A percentile compares a stretch with the other conserved stretches of the same genome.
Conservation (phyloP, 2,113 vertebrate species). For the Poicephalus gulielmi region DNA sequence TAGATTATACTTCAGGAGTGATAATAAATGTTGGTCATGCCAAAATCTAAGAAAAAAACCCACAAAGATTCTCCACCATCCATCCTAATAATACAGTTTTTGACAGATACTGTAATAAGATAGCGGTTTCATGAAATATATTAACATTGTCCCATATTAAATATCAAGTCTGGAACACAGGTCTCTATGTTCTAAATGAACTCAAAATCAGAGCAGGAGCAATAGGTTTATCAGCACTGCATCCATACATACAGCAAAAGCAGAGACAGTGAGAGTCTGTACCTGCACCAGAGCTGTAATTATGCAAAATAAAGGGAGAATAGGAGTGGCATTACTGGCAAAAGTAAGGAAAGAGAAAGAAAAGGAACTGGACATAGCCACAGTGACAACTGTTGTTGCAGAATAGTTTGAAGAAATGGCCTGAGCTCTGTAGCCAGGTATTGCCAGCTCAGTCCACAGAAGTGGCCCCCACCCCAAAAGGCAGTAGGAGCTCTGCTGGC, state of each 20-base stretch:
- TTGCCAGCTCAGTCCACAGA: background rate
- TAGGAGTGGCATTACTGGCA: background rate
- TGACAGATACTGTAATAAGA: background rate
- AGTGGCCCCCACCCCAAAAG: background rate
- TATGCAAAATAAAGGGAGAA: background rate
- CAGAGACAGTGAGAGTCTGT: background rate
- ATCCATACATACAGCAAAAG: background rate
- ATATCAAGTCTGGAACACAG: background rate
- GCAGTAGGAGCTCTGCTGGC: background rate
- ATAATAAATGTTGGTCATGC: constrained; percentile 42
- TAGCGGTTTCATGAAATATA: background rate
- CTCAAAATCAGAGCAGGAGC: background rate
- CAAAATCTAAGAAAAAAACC: constrained; percentile 35
- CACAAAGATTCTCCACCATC: background rate
- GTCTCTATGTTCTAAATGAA: background rate
- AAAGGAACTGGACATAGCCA: background rate
- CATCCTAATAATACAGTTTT: background rate
- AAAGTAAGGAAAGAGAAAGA: background rate
- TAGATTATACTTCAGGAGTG: constrained; percentile 26
- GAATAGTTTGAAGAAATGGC: background rate
- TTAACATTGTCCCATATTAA: background rate
- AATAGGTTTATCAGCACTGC: background rate
- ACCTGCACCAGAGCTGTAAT: background rate
- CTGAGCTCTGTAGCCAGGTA: background rate
- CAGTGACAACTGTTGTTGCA: background rate